phyloP scores from a whole-genome alignment of 2,888 invertebrate species.

The Pheosia tremula region DNA sequence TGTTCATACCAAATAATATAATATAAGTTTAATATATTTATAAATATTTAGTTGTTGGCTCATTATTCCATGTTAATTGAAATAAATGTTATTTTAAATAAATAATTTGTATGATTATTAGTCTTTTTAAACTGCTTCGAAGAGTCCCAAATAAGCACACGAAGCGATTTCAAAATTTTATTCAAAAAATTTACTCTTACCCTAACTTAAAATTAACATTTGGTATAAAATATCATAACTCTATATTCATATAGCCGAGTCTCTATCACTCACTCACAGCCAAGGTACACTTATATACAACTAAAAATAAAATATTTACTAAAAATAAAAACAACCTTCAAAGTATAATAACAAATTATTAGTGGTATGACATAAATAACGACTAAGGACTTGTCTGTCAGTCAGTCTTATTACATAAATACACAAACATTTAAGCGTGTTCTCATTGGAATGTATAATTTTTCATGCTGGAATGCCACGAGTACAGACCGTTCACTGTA shows the following conservation, averaged over 20 bases:
- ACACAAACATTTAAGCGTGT: slow-evolving; percentile 51
- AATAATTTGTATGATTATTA: slow-evolving; percentile 49
- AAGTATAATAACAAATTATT: slow-evolving; percentile 43
- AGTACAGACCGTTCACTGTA: slow-evolving; percentile 35
- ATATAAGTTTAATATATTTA: slow-evolving; percentile 15
- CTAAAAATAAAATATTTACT: slow-evolving; percentile 36
- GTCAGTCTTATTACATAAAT: slow-evolving; percentile 68
- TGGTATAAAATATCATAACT: slow-evolving; percentile 58
- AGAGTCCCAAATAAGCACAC: slow-evolving; percentile 17
- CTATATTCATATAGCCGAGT: slow-evolving; percentile 49
- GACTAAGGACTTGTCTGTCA: slow-evolving; percentile 55
- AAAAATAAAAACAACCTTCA: slow-evolving; percentile 48
- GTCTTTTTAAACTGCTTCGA: slow-evolving; percentile 52
- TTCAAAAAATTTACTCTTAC: slow-evolving; percentile 51
- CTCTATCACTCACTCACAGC: slow-evolving; percentile 69
- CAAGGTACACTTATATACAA: slow-evolving; percentile 52
- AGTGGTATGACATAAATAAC: slow-evolving; percentile 47
- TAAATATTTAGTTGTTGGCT: slow-evolving; percentile 27
- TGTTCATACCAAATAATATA: slow-evolving; percentile 18
- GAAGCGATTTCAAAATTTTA: slow-evolving; percentile 41
- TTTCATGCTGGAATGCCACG: slow-evolving; percentile 44
- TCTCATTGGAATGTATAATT: slow-evolving; percentile 56
- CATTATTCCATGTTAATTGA: slow-evolving; percentile 34
- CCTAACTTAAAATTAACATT: slow-evolving; percentile 48
- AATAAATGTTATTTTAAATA: slow-evolving; percentile 43